phyloP scores from a whole-genome alignment of 2,797 vertebrate genomes.

The Triplophysa bombifrons region DNA sequence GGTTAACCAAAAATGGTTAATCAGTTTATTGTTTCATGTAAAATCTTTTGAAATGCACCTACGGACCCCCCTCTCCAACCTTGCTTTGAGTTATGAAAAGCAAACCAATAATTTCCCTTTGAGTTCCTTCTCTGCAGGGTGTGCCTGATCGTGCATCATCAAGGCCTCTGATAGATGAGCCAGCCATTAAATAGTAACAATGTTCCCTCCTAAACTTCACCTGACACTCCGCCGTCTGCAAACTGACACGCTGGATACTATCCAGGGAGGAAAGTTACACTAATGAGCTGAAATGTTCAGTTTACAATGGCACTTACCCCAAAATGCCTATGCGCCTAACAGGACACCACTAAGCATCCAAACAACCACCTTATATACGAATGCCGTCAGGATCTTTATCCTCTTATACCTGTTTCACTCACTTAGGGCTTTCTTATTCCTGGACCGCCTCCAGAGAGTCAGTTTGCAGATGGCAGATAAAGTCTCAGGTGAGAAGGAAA shows the following conservation, averaged over 20 bases:
- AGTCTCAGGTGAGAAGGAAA: not conserved
- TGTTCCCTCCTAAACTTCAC: constrained; percentile 57
- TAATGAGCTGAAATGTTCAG: constrained; percentile 68
- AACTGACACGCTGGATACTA: constrained; percentile 63
- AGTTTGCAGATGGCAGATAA: not conserved
- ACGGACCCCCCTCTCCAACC: too few relatives aligned
- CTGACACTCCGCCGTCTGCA: constrained; percentile 61
- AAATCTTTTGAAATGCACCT: too few relatives aligned
- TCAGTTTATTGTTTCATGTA: too few relatives aligned
- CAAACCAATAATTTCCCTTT: not conserved
- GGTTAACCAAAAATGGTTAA: too few relatives aligned
- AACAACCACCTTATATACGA: constrained; percentile 2
- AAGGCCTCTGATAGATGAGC: constrained; percentile 71
- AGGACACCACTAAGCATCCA: constrained; percentile 52
- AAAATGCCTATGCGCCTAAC: constrained; percentile 60
- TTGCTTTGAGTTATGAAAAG: not conserved
- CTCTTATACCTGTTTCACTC: not conserved
- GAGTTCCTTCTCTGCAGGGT: not conserved
- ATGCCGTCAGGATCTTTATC: constrained; percentile 1
- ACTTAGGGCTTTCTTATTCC: not conserved
- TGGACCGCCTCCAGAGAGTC: not conserved
- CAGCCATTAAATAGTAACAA: constrained; percentile 77
- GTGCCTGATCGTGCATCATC: constrained; percentile 50
- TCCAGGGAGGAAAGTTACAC: constrained; percentile 73
- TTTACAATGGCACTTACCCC: constrained; percentile 64